Conservation (phyloP, 1,140 invertebrate species). For the Eumeta japonica region DNA sequence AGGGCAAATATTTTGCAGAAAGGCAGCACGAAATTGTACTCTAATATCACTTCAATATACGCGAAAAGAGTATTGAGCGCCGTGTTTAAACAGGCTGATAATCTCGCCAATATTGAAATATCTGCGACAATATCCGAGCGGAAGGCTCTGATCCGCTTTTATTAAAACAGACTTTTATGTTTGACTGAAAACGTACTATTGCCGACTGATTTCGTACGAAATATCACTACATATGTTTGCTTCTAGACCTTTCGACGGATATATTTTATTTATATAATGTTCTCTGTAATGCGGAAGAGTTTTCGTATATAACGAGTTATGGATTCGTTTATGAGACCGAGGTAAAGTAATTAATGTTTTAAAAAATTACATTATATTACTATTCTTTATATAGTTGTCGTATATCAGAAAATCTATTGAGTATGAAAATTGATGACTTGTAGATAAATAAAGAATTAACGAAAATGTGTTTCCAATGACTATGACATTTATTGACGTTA, state of each 20-base stretch:
- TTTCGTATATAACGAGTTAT: background rate
- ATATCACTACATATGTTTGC: background rate
- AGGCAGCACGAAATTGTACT: conserved; percentile 46
- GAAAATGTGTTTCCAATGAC: too few species aligned
- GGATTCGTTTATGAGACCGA: background rate
- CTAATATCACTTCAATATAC: conserved; percentile 23
- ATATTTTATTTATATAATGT: conserved; percentile 12
- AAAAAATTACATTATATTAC: too few species aligned
- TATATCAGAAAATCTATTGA: too few species aligned
- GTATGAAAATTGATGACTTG: too few species aligned
- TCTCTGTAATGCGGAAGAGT: conserved; percentile 11
- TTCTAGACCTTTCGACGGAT: background rate
- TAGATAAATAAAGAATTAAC: too few species aligned
- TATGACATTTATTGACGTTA: too few species aligned
- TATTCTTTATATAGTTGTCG: too few species aligned
- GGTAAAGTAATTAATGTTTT: too few species aligned
- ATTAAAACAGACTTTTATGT: conserved; percentile 48
- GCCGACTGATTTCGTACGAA: background rate
- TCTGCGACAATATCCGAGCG: conserved; percentile 47
- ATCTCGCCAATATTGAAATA: conserved; percentile 55
- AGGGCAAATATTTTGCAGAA: conserved; percentile 41
- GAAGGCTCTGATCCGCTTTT: conserved; percentile 47
- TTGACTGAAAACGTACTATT: conserved; percentile 25
- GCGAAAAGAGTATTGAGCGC: conserved; percentile 33
- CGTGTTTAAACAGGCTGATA: conserved; percentile 52